A percentile compares a stretch with the other conserved stretches of the same genome.
Conservation (phyloP, 2,113 vertebrate species). For the Corvus cornix region DNA sequence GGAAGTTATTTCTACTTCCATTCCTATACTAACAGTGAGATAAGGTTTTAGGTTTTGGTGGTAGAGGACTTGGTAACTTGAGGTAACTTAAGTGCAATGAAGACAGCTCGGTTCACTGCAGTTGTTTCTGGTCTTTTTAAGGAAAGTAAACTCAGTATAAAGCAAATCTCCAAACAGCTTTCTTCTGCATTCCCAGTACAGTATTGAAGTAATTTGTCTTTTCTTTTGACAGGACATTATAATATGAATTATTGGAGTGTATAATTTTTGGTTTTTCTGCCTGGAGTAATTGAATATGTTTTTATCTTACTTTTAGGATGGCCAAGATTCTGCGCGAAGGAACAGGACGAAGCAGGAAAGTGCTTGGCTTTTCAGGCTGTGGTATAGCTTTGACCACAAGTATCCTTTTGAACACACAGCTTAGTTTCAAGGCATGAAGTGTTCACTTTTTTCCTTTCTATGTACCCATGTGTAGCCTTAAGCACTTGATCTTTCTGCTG, state of each 20-base stretch:
- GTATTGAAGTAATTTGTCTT: not conserved
- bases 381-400: conserved; percentile 99
- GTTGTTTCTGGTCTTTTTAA: not conserved
- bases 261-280: not conserved
- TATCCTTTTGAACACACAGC: conserved; percentile 84
- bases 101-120: not conserved
- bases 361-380: conserved; percentile 95
- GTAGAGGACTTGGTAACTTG: not conserved
- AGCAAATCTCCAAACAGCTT: not conserved
- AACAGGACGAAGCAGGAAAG: conserved; percentile 96
- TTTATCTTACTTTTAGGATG: conserved; percentile 68
- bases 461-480: not conserved
- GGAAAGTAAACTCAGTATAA: not conserved
- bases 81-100: not conserved
- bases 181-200: not conserved
- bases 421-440: not conserved
- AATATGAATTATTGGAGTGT: not conserved
- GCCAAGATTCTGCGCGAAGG: conserved; percentile 69
- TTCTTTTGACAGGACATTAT: not conserved
- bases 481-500: not conserved
- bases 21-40: not conserved
- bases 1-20: not conserved
- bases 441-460: not conserved
- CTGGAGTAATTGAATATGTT: not conserved
- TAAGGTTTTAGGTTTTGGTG: not conserved